Conservation (phyloP, 2,113 vertebrate species). For the Saguinus imperator region DNA sequence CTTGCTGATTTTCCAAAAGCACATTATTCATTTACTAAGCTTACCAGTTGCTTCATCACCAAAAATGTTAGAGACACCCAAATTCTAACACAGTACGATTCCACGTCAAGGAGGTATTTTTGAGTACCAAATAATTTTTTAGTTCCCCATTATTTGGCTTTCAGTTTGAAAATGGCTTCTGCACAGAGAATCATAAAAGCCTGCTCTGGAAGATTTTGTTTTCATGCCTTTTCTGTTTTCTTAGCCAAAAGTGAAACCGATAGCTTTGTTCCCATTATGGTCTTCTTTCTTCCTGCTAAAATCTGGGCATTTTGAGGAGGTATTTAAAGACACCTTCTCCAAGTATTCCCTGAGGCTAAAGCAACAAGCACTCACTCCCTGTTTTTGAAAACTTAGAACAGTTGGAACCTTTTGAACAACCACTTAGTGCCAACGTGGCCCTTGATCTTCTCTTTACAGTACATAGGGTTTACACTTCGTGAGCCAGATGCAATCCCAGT, state of each 20-base stretch:
- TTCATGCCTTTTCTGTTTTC: conserved; percentile 23
- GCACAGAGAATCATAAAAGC: background rate
- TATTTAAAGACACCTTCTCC: conserved; percentile 65
- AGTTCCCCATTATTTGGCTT: background rate
- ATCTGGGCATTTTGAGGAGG: conserved; percentile 6
- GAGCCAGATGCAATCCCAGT: conserved; percentile 61
- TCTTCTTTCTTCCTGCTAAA: conserved; percentile 40
- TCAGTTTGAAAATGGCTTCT: background rate
- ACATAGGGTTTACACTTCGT: conserved; percentile 56
- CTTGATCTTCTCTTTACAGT: conserved; percentile 68
- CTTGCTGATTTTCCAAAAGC: conserved; percentile 30
- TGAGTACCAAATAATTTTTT: background rate
- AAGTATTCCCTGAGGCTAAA: conserved; percentile 51
- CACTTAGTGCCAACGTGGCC: conserved; percentile 52
- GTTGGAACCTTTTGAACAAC: conserved; percentile 70
- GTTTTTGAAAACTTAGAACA: conserved; percentile 65
- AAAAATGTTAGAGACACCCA: background rate
- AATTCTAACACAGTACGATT: background rate
- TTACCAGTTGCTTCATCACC: conserved; percentile 27
- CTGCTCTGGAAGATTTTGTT: background rate
- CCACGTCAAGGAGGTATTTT: background rate
- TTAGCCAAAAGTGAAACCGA: conserved; percentile 33
- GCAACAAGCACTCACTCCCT: conserved; percentile 38
- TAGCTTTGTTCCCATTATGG: conserved; percentile 15
- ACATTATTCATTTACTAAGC: conserved; percentile 33